Evolutionary conservation across 2,888 invertebrate species (phyloP), one percentile per base, ranked within the genome.

Genomic region (Xylophagus ater): DNA sequence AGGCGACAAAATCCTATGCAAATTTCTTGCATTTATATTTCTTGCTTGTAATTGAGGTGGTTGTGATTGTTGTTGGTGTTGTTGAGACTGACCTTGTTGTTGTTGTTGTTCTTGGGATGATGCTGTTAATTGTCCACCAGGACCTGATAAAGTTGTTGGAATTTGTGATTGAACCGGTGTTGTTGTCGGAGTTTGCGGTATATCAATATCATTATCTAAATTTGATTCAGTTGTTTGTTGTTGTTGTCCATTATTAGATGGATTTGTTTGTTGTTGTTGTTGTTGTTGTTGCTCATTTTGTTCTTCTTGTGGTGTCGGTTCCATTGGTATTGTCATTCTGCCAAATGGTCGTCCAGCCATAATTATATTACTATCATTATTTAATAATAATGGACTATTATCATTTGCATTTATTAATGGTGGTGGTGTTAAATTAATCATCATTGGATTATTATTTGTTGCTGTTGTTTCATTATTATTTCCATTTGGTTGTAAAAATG

Each of bases 1-100:
- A 33, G 41, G 44, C 19, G 37, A 9, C 18, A 53, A 49, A 2
- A 45, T 30, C 57, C 59, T 14, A 55, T 48, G 10, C 18, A 57
- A 53, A 42, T 51, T 60, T 41, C 30, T 44, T 19, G 38, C 40
- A 18, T 38, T 36, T 29, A 36, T 37, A 7, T 36, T 44, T 23
- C 33, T 26, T 44, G 45, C 26, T 46, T 10, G 51, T 49, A 40
- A 44, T 46, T 38, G 50, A 17, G 14, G 49, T 33, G 4, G 50
- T 41, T 28, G 50, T 38, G n/a, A 47, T 44, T 12, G 46, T 29
- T 12, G 47, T 29, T 34, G 48, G 26, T 37, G 50, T 32, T 62
- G 47, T 29, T 30, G 49, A 26, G 28, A 46, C 32, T 20, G 43
- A 26, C 26, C 47, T 12, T 28, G 49, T 21, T 41, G 50, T 17